These are phyloP conservation scores for Lasioglossum figueresi DNA, from an alignment of 2,888 invertebrate species.

Conservation along the genomic window DNA sequence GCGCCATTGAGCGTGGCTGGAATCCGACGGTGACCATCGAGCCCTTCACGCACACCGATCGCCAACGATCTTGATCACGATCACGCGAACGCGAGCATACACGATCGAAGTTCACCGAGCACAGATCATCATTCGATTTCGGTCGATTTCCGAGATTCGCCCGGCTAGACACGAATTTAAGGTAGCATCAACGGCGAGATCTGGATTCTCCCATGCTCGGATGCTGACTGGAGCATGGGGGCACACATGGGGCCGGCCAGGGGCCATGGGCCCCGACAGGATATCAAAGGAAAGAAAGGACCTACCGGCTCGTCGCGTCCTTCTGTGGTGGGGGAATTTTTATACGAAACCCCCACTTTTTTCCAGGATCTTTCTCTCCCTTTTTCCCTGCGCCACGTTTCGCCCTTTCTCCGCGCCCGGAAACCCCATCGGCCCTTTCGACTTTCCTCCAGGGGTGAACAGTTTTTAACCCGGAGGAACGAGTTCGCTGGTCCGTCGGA, in stretches of 20 bases:
- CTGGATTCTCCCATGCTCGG: constrained; percentile 81
- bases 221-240: constrained; percentile 80
- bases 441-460: constrained; percentile 71
- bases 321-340: constrained; percentile 77
- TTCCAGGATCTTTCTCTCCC: constrained; percentile 46
- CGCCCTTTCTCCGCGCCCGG: constrained; percentile 46
- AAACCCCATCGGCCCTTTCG: constrained; percentile 59
- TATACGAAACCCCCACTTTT: constrained; percentile 70
- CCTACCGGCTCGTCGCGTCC: constrained; percentile 67
- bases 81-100: not conserved
- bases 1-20: constrained; percentile 60
- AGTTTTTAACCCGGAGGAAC: constrained; percentile 76
- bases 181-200: constrained; percentile 49
- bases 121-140: constrained; percentile 24
- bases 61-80: not conserved
- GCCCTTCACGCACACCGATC: not conserved
- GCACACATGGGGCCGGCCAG: constrained; percentile 53
- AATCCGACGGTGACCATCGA: constrained; percentile 35
- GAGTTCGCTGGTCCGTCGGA: constrained; percentile 39
- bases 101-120: constrained; percentile 2
- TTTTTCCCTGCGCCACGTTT: not conserved
- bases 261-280: constrained; percentile 77
- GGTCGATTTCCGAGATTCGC: not conserved
- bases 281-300: constrained; percentile 83
- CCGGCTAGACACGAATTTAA: not conserved